Evolutionary conservation across 1,140 invertebrate species (phyloP).

Genomic region (Drosophila guanche): DNA sequence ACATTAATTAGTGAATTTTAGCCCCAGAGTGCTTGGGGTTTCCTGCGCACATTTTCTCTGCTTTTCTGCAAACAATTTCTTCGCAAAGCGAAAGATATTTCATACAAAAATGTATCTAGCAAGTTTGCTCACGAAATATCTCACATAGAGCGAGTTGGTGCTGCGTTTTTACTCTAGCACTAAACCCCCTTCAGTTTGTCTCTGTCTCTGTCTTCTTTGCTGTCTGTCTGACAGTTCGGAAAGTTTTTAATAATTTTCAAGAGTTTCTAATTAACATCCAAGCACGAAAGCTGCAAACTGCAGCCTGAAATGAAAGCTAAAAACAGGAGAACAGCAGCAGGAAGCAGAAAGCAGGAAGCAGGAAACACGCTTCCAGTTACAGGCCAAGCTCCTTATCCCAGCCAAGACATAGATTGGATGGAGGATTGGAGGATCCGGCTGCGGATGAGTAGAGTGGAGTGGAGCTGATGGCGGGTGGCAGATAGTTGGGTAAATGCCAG

Average conservation of each 20-base stretch:
- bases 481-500: slow-evolving; percentile 49
- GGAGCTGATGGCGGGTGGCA: neutral
- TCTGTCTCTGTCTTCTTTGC: slow-evolving; percentile 11
- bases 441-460: too few species aligned
- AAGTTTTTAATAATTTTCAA: slow-evolving; percentile 82
- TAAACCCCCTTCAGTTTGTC: neutral
- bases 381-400: too few species aligned
- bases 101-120: slow-evolving; percentile 14
- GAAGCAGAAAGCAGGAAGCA: neutral
- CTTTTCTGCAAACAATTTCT: too few species aligned
- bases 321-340: slow-evolving; percentile 11
- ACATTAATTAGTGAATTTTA: too few species aligned
- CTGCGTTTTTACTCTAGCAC: slow-evolving; percentile 19
- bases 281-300: slow-evolving; percentile 32
- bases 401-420: too few species aligned
- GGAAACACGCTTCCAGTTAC: too few species aligned
- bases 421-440: too few species aligned
- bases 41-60: too few species aligned
- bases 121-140: slow-evolving; percentile 28
- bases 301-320: slow-evolving; percentile 15
- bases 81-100: slow-evolving; percentile 20
- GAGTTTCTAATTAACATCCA: slow-evolving; percentile 80
- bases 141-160: slow-evolving; percentile 19
- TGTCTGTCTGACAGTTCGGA: slow-evolving; percentile 40
- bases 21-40: too few species aligned